Base-by-base conservation (phyloP, 2,888 invertebrate genomes). In the Glyphotaelius pellucidus region DNA sequence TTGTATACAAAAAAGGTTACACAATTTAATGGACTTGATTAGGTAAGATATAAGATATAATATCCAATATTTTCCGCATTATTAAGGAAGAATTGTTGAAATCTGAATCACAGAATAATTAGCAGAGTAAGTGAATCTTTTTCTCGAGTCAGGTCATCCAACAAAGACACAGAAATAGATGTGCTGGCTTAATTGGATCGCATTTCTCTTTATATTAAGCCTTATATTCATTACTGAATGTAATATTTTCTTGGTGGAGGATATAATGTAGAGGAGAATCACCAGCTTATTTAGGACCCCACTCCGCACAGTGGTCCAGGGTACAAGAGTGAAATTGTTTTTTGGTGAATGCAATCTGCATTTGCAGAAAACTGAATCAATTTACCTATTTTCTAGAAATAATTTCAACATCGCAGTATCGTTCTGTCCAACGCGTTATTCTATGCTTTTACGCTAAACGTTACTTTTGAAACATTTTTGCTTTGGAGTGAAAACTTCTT, bases 241-340 rank as follows among this genome's bases (percentile, higher is more conserved):
- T 87, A 67, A 87, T 67, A 87, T 67, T 87, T 87, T 67, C 52
- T 67, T 52, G 25, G 25, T 67, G 67, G 47, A 47, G 47, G 47
- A 15, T 47, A 79, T 67, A 89, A 79, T 89, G 31, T 38, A 9
- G 80, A 67, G 25, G 25, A 80, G 79, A 89, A 79, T 89, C 31
- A 32, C 80, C 80, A 38, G 89, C 89, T 89, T 89, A 89, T 89
- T 89, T 89, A 38, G 35, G 89, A 89, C 38, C 89, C 89, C 67
- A n/a, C 67, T 9, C 81, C 67, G 67, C 67, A 67, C 67, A 67
- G 67, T 67, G 67, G n/a, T n/a, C 7, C 67, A 67, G 4, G 9
- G 25, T n/a, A 1, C 25, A 25, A 47, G 3, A 47, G 1, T 3
- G 9, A 47, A 3, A 47, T 47, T 14, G 15, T 47, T 47, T 15